A percentile compares a stretch with the other conserved stretches of the same genome.
phyloP scores from a whole-genome alignment of 2,113 vertebrate genomes.

The Podarcis cretensis region DNA sequence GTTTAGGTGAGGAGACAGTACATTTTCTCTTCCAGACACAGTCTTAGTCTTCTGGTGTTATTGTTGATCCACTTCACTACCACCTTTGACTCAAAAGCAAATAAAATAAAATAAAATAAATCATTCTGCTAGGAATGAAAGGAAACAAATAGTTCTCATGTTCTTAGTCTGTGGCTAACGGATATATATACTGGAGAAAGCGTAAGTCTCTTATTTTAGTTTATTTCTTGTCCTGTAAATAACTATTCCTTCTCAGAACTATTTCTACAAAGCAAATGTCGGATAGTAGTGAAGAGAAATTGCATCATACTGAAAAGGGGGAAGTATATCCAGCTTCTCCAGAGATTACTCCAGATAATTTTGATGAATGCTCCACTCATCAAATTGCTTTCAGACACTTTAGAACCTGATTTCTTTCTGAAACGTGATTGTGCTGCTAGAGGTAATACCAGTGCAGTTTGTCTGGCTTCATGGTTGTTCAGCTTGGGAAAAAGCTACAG shows the following conservation, averaged over 20 bases:
- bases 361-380: constrained; percentile 50
- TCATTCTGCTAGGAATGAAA: constrained; percentile 4
- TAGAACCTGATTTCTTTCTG: constrained; percentile 18
- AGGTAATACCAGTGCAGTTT: neutral
- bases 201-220: neutral
- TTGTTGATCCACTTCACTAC: neutral
- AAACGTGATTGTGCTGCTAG: neutral
- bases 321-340: constrained; percentile 38
- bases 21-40: neutral
- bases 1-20: neutral
- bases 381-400: constrained; percentile 24
- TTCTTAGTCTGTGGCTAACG: neutral
- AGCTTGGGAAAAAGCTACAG: neutral
- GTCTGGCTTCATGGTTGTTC: constrained; percentile 1
- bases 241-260: constrained; percentile 26
- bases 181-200: neutral
- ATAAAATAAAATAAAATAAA: too few relatives aligned
- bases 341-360: constrained; percentile 36
- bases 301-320: constrained; percentile 35
- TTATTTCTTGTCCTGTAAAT: constrained; percentile 2
- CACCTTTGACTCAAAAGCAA: neutral
- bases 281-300: constrained; percentile 40
- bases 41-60: neutral
- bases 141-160: neutral
- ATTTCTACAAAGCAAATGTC: constrained; percentile 20